Evolutionary conservation across 2,797 vertebrate genomes (phyloP), one percentile per base, ranked within the genome.

Genomic region (Manis crassicaudata): DNA sequence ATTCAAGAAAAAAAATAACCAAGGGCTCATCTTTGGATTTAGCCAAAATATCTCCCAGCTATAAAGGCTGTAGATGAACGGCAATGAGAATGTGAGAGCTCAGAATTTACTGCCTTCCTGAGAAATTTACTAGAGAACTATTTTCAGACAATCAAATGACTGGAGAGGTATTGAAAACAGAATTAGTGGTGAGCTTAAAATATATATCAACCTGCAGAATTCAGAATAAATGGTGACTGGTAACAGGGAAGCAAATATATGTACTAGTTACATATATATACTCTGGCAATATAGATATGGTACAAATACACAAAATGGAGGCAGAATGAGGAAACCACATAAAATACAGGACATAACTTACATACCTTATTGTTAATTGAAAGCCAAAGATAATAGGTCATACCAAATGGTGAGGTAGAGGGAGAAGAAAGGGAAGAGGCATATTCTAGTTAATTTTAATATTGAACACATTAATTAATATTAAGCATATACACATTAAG

Each of bases 351-450:
- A 79, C 65, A 37, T 35, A 60, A n/a, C 35, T 90, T 58, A 37
- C 81, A 82, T 7, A 56, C 1, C 16, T 32, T 65, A 77, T 84
- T 72, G 6, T 50, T 89, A 81, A 62, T 6, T 86, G 67, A 89
- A 90, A 96, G 17, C n/a, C 70, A 94, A 70, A 81, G 46, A 68
- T 70, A 67, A 79, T 25, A 16, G 20, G 68, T 92, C 25, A 96
- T 20, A 80, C 16, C 12, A 84, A 84, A 79, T 67, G 23, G 10
- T 46, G 40, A 67, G 25, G 13, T 46, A 73, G 73, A 29, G 25
- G 7, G 16, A 81, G 27, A 83, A 83, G 35, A 37, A 25, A 70
- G 54, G 65, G 25, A 50, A 72, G 52, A 62, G 67, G 7, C 63
- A n/a, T 21, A 92, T 32, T 20, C 7, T 63, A 56, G 7, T n/a